phyloP scores from a whole-genome alignment of 2,113 vertebrate species.

The Pavo muticus region DNA sequence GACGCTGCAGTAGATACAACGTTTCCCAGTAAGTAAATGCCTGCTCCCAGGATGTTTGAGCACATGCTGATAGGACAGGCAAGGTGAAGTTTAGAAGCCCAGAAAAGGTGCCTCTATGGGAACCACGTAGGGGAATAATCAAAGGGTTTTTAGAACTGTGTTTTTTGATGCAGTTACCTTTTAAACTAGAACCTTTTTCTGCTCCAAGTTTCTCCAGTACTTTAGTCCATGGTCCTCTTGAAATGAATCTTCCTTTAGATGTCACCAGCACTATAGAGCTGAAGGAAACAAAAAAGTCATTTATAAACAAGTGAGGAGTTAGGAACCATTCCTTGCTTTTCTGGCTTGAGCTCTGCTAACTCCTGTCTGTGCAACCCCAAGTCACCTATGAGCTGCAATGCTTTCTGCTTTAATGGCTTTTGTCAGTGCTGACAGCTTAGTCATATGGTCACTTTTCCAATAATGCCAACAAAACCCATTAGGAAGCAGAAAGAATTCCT shows the following conservation, averaged over 20 bases:
- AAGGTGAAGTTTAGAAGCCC: not conserved
- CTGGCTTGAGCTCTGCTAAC: not conserved
- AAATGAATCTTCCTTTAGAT: conserved; percentile 87
- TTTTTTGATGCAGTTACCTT: conserved; percentile 80
- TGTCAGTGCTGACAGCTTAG: not conserved
- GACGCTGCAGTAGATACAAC: not conserved
- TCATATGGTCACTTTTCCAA: not conserved
- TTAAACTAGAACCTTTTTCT: conserved; percentile 81
- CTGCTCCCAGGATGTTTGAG: not conserved
- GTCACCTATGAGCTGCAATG: not conserved
- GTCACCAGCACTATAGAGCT: conserved; percentile 92
- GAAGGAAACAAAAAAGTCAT: not conserved
- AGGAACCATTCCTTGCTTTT: fast-evolving
- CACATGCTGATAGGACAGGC: not conserved
- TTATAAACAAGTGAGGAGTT: not conserved
- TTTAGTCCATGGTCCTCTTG: conserved; percentile 89
- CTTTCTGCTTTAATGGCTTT: not conserved
- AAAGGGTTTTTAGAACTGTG: not conserved
- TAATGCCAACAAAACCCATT: not conserved
- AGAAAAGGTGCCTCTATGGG: not conserved
- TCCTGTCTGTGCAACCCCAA: not conserved
- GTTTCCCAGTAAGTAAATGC: not conserved
- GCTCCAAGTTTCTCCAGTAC: conserved; percentile 87
- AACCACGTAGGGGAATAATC: not conserved
- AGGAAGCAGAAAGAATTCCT: not conserved